These are phyloP conservation scores for Helicolenus hilgendorfi DNA, from an alignment of 2,797 vertebrate species.

Conservation along the genomic window DNA sequence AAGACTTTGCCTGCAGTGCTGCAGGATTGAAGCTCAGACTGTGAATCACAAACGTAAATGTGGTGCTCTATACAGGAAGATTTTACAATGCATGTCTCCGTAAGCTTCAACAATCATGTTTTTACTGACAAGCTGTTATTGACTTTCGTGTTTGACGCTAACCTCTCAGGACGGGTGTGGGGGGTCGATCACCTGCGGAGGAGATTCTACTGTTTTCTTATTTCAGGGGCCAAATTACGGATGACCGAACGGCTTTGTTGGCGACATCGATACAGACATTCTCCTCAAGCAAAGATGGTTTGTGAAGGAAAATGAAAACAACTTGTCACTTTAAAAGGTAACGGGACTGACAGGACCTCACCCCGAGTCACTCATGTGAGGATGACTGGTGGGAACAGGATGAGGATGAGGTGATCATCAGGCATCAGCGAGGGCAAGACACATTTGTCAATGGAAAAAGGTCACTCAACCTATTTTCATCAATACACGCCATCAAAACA, in stretches of 20 bases:
- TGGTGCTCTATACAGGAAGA: not conserved
- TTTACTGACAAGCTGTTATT: slow-evolving; percentile 16
- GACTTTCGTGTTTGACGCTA: slow-evolving; percentile 15
- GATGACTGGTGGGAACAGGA: slow-evolving; percentile 65
- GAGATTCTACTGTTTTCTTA: not conserved
- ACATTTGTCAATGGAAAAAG: slow-evolving; percentile 60
- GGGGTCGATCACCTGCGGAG: slow-evolving; percentile 36
- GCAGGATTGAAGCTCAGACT: slow-evolving; percentile 21
- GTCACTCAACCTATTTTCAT: slow-evolving; percentile 74
- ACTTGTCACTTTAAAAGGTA: slow-evolving; percentile 57
- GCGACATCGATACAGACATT: slow-evolving; percentile 55
- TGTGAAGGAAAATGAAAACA: slow-evolving; percentile 53
- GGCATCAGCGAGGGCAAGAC: slow-evolving; percentile 51
- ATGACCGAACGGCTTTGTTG: slow-evolving; percentile 27
- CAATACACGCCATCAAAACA: slow-evolving; percentile 79
- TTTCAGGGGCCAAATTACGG: slow-evolving; percentile 30
- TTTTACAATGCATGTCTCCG: slow-evolving; percentile 7
- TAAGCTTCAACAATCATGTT: not conserved
- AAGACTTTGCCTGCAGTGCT: slow-evolving; percentile 14
- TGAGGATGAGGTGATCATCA: slow-evolving; percentile 71
- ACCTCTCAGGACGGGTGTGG: slow-evolving; percentile 23
- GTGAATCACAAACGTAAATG: slow-evolving; percentile 29
- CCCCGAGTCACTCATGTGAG: slow-evolving; percentile 47
- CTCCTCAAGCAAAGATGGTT: slow-evolving; percentile 44
- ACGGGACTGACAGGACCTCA: slow-evolving; percentile 62